Conservation (phyloP, 1,140 invertebrate genomes). For the Microplitis mediator region DNA sequence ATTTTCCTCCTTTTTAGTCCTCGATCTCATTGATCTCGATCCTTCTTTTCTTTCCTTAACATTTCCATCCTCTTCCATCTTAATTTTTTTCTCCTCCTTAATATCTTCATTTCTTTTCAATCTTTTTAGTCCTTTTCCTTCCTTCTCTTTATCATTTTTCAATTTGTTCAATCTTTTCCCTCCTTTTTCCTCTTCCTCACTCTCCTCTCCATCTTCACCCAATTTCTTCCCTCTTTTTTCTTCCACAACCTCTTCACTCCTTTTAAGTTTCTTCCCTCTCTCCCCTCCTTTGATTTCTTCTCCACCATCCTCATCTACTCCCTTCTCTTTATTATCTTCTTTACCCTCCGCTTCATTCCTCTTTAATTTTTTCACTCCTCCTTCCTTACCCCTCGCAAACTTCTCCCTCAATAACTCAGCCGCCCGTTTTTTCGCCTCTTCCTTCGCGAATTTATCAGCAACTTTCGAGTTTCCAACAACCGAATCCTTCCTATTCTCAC, state of each 20-base stretch:
- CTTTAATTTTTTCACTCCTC: neutral
- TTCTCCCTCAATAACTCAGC: constrained; percentile 35
- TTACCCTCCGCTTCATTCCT: neutral
- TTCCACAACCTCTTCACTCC: neutral
- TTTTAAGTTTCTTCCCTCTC: neutral
- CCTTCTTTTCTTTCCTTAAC: no score
- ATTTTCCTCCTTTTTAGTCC: no score
- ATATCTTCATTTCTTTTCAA: no score
- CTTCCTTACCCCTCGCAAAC: neutral
- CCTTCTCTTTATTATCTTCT: constrained; percentile 2
- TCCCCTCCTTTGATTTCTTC: neutral
- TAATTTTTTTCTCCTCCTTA: no score
- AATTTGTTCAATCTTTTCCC: no score
- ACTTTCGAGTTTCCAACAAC: constrained; percentile 44
- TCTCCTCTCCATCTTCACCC: no score
- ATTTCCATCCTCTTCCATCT: no score
- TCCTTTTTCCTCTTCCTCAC: no score
- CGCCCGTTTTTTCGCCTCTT: constrained; percentile 45
- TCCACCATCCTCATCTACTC: constrained; percentile 4
- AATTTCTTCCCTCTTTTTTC: neutral
- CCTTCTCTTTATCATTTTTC: no score
- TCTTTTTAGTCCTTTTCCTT: no score
- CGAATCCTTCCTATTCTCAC: constrained; percentile 14
- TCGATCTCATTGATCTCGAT: no score
- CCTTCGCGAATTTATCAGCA: constrained; percentile 40